Percentiles rank a stretch among this genome's conserved stretches.
Conservation (phyloP, 2,113 vertebrate genomes). For the Pagrus major region DNA sequence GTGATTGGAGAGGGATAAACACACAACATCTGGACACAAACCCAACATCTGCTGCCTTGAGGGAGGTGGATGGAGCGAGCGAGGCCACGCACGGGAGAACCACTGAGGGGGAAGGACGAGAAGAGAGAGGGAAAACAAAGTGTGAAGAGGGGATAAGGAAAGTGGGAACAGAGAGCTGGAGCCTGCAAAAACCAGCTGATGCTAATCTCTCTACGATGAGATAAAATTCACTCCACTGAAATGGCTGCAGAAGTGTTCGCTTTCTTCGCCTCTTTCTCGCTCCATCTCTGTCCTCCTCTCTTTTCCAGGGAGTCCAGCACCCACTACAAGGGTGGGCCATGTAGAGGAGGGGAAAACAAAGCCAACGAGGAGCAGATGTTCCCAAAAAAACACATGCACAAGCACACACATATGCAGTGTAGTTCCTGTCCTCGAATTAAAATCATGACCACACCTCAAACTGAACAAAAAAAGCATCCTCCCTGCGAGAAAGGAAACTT, state of each 20-base stretch:
- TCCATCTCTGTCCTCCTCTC: background rate
- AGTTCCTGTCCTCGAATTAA: conserved; percentile 65
- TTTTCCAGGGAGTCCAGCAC: conserved; percentile 46
- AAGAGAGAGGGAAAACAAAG: conserved; percentile 23
- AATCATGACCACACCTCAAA: conserved; percentile 49
- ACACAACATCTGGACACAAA: conserved; percentile 63
- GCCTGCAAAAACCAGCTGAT: conserved; percentile 1
- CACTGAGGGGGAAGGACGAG: background rate
- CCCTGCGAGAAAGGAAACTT: conserved; percentile 12
- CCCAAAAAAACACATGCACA: conserved; percentile 49
- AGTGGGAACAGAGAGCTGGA: background rate
- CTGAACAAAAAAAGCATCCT: conserved; percentile 16
- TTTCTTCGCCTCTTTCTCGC: background rate
- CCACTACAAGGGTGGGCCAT: conserved; percentile 63
- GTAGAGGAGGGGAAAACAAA: conserved; percentile 74
- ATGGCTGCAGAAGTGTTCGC: background rate
- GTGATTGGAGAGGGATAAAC: conserved; percentile 52
- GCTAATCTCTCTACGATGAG: conserved; percentile 8
- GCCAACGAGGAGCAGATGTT: conserved; percentile 85
- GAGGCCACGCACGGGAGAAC: conserved; percentile 12
- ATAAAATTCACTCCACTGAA: conserved; percentile 1
- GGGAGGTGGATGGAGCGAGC: conserved; percentile 40
- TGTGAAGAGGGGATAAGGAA: background rate
- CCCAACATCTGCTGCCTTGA: conserved; percentile 63
- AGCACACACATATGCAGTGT: conserved; percentile 54